Percentiles rank a stretch among this genome's conserved stretches.
phyloP scores from a whole-genome alignment of 2,888 invertebrate genomes.

The Brenthis daphne region DNA sequence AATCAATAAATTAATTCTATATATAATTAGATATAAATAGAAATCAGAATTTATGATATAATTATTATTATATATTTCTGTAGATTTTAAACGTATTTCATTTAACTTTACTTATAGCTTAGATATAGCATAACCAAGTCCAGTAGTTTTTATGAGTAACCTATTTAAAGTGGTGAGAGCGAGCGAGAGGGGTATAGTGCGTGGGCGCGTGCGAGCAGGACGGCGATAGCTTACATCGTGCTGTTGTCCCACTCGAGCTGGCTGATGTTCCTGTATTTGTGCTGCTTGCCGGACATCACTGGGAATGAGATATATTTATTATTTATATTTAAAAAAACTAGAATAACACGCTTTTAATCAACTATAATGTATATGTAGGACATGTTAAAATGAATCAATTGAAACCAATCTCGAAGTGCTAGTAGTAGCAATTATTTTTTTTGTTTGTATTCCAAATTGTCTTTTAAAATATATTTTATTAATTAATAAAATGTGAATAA shows the following conservation, averaged over 20 bases:
- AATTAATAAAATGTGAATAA: too few relatives aligned
- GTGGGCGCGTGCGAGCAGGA: slow-evolving; percentile 37
- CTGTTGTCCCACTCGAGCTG: slow-evolving; percentile 91
- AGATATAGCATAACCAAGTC: slow-evolving; percentile 13
- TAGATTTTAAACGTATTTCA: slow-evolving; percentile 16
- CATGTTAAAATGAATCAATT: too few relatives aligned
- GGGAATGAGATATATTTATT: slow-evolving; percentile 24
- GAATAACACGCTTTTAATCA: not conserved
- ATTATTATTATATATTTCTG: slow-evolving; percentile 9
- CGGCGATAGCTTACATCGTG: slow-evolving; percentile 83
- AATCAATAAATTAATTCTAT: not conserved
- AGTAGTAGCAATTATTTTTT: too few relatives aligned
- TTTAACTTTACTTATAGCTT: not conserved
- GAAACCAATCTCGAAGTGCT: too few relatives aligned
- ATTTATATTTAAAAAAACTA: not conserved
- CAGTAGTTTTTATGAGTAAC: slow-evolving; percentile 19
- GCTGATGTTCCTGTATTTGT: slow-evolving; percentile 88
- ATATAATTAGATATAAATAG: not conserved
- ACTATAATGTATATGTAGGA: too few relatives aligned
- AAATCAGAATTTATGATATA: not conserved
- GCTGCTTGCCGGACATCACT: slow-evolving; percentile 78
- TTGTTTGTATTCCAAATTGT: too few relatives aligned
- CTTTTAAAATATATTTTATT: too few relatives aligned
- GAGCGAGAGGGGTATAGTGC: slow-evolving; percentile 42
- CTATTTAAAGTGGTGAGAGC: slow-evolving; percentile 35